Evolutionary conservation across 2,113 vertebrate species (phyloP), one percentile per base, ranked within the genome.

Genomic region (Misgurnus mizolepis): DNA sequence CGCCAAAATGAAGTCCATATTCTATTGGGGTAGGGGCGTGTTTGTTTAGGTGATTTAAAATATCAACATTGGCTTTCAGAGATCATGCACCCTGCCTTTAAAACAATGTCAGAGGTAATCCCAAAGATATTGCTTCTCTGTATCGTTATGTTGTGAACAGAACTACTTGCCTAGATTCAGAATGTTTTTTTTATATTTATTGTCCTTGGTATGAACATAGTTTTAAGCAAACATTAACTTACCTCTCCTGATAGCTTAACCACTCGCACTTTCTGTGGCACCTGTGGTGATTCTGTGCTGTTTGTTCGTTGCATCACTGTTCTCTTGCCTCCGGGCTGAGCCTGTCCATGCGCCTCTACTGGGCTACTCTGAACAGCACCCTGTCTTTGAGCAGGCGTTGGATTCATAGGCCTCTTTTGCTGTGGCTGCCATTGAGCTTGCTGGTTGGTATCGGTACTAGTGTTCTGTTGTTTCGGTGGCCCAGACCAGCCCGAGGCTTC

Each of bases 251-350:
- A 92, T 89, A 97, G 90, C 90, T 97, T 98, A 90, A 99, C 95
- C 76, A 98, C 94, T 90, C 97, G 91, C 90, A 99, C 95, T 93
- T 99, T 99, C 85, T 94, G 92, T 64, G 94, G 92, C 82, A 93
- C 88, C 85, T 93, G 95, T 6, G 93, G 93, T 74, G 87, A 84
- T 50, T 88, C 88, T 22, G 84, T 83, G 75, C 90, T 95, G 90
- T 90, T 96, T 74, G 93, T 86, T 62, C 98, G 92, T 90, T 99
- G 97, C 95, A 98, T 96, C 80, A 99, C 96, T 50, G 98, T 98
- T 88, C 98, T 94, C 90, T 99, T 99, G 76, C 94, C 84, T 0
- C 93, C 95, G 0, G 92, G 88, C 87, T 91, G 93, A 79, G 90
- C 83, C 82, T 91, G 4, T 53, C 89, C 83, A 73, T 87, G 89